Conservation (phyloP, 2,797 vertebrate species). For the Betta splendens region DNA sequence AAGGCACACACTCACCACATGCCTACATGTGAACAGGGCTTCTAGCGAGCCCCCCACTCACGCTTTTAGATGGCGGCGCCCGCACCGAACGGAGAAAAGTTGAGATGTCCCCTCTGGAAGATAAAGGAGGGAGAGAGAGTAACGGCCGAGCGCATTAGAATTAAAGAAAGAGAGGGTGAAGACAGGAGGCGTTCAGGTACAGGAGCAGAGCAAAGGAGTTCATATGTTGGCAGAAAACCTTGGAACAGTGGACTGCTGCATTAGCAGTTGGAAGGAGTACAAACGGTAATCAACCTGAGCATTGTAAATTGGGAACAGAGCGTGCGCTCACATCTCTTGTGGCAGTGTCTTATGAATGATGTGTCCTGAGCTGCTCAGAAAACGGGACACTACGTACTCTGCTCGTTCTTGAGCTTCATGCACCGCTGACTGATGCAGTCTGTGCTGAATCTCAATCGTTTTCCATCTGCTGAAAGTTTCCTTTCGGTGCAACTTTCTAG, state of each 20-base stretch:
- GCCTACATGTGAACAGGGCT: conserved; percentile 61
- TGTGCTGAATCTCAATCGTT: conserved; percentile 28
- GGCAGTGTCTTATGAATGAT: conserved; percentile 23
- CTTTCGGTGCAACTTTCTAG: background rate
- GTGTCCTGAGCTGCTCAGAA: conserved; percentile 21
- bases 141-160: conserved; percentile 39
- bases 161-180: conserved; percentile 10
- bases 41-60: conserved; percentile 64
- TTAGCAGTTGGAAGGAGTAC: conserved; percentile 6
- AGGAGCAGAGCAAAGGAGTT: conserved; percentile 1
- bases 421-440: conserved; percentile 17
- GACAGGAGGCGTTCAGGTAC: conserved; percentile 1
- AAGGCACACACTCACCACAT: conserved; percentile 80
- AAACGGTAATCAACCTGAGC: conserved; percentile 32
- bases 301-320: conserved; percentile 39
- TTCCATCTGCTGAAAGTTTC: conserved; percentile 21
- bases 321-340: conserved; percentile 41
- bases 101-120: conserved; percentile 85
- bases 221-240: conserved; percentile 13
- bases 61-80: conserved; percentile 83
- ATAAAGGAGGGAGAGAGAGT: conserved; percentile 57
- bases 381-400: conserved; percentile 47
- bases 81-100: conserved; percentile 87
- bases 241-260: background rate
- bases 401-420: conserved; percentile 31